These are phyloP conservation scores for Dinocampus coccinellae DNA, from an alignment of 2,888 invertebrate genomes.

Conservation along the genomic window DNA sequence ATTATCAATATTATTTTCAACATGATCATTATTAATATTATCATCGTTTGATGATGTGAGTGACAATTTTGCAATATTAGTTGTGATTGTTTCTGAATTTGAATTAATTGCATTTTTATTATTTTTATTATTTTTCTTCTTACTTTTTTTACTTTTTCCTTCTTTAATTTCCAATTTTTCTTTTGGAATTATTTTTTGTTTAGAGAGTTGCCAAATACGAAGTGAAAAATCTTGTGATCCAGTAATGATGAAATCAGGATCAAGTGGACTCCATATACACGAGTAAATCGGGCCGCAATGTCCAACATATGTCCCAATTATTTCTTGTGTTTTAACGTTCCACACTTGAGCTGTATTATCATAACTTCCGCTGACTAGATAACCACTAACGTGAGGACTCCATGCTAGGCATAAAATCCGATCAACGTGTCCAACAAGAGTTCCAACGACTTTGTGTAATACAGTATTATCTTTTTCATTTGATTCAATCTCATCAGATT, in stretches of 20 bases:
- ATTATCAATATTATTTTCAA: background rate
- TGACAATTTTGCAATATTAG: slow-evolving; percentile 33
- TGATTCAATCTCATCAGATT: slow-evolving; percentile 42
- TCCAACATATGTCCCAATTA: slow-evolving; percentile 74
- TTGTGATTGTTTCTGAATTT: slow-evolving; percentile 19
- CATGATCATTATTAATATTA: background rate
- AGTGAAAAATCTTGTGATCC: slow-evolving; percentile 78
- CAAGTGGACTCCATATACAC: slow-evolving; percentile 77
- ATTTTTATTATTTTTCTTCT: slow-evolving; percentile 29
- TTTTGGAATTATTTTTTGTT: slow-evolving; percentile 63
- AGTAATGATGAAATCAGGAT: slow-evolving; percentile 75
- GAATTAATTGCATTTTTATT: slow-evolving; percentile 37
- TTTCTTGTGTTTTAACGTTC: slow-evolving; percentile 72
- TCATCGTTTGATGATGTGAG: background rate
- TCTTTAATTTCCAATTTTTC: slow-evolving; percentile 65
- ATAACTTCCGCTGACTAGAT: slow-evolving; percentile 78
- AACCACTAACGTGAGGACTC: slow-evolving; percentile 78
- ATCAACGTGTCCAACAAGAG: slow-evolving; percentile 71
- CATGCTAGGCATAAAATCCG: slow-evolving; percentile 75
- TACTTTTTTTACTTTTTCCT: slow-evolving; percentile 54
- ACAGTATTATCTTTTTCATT: slow-evolving; percentile 9
- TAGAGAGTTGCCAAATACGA: slow-evolving; percentile 73
- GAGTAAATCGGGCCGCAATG: slow-evolving; percentile 73
- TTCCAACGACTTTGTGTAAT: slow-evolving; percentile 61
- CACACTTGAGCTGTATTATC: slow-evolving; percentile 79